phyloP scores from a whole-genome alignment of 2,888 invertebrate species.

The Temnothorax unifasciatus region DNA sequence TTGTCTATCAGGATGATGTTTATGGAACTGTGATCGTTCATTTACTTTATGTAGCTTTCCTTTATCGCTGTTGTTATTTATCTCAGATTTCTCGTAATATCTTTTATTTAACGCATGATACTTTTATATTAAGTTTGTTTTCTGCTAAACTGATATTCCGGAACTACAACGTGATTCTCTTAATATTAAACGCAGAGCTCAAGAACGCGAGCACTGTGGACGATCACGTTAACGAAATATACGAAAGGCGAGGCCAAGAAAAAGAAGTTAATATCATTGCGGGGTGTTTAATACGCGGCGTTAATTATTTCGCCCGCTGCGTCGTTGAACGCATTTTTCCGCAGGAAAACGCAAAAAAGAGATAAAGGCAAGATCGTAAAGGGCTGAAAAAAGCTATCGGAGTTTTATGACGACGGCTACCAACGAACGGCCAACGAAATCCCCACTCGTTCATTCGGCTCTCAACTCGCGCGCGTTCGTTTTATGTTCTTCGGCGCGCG shows the following conservation, averaged over 20 bases:
- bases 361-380: slow-evolving; percentile 37
- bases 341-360: not conserved
- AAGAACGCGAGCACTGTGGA: not conserved
- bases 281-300: not conserved
- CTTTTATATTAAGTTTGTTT: not conserved
- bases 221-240: not conserved
- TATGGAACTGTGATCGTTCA: not conserved
- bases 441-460: slow-evolving; percentile 52
- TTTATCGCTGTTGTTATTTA: not conserved
- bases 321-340: not conserved
- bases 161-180: not conserved
- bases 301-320: slow-evolving; percentile 26
- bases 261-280: not conserved
- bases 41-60: not conserved
- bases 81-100: not conserved
- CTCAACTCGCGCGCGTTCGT: slow-evolving; percentile 52
- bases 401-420: slow-evolving; percentile 48
- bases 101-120: not conserved
- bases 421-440: slow-evolving; percentile 13
- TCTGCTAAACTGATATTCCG: not conserved
- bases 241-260: not conserved
- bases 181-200: not conserved
- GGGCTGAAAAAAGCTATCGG: slow-evolving; percentile 39
- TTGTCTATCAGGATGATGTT: not conserved
- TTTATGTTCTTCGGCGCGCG: slow-evolving; percentile 63